Evolutionary conservation across 2,888 invertebrate genomes (phyloP), one percentile per base, ranked within the genome.

Genomic region (Bellardia bayeri): DNA sequence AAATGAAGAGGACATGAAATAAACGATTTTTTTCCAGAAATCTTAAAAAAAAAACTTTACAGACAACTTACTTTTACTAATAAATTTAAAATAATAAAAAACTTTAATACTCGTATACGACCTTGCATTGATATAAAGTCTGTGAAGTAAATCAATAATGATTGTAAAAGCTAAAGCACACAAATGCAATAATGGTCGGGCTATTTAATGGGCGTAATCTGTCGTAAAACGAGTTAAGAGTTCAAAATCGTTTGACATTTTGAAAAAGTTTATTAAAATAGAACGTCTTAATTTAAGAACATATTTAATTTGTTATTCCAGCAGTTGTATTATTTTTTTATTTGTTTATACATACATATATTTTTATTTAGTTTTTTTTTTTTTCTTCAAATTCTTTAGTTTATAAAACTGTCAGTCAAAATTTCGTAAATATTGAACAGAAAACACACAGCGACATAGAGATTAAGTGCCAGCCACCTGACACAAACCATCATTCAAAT

Each of bases 401-500:
- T 69, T 30, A 33, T 66, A 58, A 64, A 74, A 69, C 66, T 85
- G 87, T 85, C 84, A 79, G 56, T 82, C 82, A 75, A 78, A 63
- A 51, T 87, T 82, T 81, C 72, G 72, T 74, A 84, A 87, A 72
- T 71, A 30, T 82, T 64, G 13, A 61, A 54, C 11, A 45, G 33
- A 58, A 23, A n/a, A 63, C 30, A 51, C 82, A 82, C 66, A 16
- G 45, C 23, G 13, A 13, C 7, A 13, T 37, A 68, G 54, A 58
- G 68, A 3, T 45, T 13, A 45, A 13, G 45, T 45, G 45, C 45
- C 11, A 68, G 74, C 75, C 87, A 87, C 87, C 87, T 87, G 87
- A 78, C 87, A 42, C 82, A 74, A 81, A 16, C 78, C 68, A 75
- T 87, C 87, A 87, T 56, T 78, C 66, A 69, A 69, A 81, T 56